phyloP scores from a whole-genome alignment of 2,113 vertebrate species.

The Tachysurus vachellii region DNA sequence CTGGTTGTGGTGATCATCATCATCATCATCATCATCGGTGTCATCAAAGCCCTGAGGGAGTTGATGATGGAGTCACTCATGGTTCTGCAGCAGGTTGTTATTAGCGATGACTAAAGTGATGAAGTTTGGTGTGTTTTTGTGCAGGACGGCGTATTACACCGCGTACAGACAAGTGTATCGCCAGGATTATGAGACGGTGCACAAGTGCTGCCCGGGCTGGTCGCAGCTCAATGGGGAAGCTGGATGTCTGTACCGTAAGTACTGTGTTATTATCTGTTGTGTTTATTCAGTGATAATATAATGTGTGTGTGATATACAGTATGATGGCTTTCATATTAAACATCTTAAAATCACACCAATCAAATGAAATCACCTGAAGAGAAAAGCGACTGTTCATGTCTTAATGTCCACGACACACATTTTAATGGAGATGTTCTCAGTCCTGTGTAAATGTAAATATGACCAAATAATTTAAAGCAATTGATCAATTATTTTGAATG shows the following conservation, averaged over 20 bases:
- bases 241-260: conserved; percentile 90
- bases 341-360: not conserved
- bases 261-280: not conserved
- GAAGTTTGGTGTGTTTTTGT: conserved; percentile 36
- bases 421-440: not conserved
- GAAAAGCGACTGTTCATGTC: not conserved
- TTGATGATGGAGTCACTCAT: conserved; percentile 18
- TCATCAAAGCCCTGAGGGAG: not conserved
- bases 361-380: too few relatives aligned
- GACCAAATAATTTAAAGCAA: not conserved
- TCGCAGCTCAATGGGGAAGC: conserved; percentile 75
- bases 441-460: not conserved
- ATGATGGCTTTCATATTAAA: not conserved
- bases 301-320: not conserved
- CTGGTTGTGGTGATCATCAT: not conserved
- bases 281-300: not conserved
- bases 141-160: conserved; percentile 81
- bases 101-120: not conserved
- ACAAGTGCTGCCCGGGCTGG: conserved; percentile 89
- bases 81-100: not conserved
- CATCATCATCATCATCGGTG: not conserved
- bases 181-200: conserved; percentile 69
- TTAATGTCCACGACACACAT: not conserved
- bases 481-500: too few relatives aligned
- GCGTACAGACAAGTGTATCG: conserved; percentile 82